Conservation (phyloP, 2,113 vertebrate genomes). For the Bettongia penicillata region DNA sequence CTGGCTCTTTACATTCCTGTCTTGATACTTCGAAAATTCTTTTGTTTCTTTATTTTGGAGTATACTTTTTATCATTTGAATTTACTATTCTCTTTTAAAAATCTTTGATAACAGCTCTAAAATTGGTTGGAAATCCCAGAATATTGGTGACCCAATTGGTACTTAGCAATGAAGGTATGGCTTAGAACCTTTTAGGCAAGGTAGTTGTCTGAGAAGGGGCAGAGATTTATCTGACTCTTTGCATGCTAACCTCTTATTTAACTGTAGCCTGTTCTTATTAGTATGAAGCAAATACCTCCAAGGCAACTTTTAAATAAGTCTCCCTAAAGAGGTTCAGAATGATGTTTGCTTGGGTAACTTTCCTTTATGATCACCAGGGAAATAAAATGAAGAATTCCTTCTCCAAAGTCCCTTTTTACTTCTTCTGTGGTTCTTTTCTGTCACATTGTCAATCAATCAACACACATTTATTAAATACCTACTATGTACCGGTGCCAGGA, state of each 20-base stretch:
- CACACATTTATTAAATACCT: slow-evolving; percentile 22
- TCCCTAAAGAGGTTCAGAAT: background rate
- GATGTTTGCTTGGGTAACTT: background rate
- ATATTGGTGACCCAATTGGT: background rate
- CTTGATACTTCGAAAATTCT: background rate
- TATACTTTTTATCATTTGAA: background rate
- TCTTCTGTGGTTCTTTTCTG: background rate
- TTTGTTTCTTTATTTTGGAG: slow-evolving; percentile 46
- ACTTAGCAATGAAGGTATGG: slow-evolving; percentile 14
- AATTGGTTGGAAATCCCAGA: background rate
- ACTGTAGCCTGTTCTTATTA: background rate
- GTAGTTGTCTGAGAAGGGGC: slow-evolving; percentile 9
- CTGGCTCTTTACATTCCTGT: background rate
- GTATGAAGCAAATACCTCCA: background rate
- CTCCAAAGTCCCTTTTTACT: background rate
- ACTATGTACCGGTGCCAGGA: background rate
- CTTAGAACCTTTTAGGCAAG: background rate
- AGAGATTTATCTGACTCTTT: background rate
- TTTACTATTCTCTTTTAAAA: slow-evolving; percentile 23
- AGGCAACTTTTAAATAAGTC: background rate
- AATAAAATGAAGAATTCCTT: background rate
- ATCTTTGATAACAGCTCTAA: background rate
- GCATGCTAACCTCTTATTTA: background rate
- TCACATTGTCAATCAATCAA: background rate
- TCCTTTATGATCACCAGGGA: background rate